Evolutionary conservation across 2,113 vertebrate species (phyloP), one percentile per base, ranked within the genome.

Genomic region (Puma concolor): DNA sequence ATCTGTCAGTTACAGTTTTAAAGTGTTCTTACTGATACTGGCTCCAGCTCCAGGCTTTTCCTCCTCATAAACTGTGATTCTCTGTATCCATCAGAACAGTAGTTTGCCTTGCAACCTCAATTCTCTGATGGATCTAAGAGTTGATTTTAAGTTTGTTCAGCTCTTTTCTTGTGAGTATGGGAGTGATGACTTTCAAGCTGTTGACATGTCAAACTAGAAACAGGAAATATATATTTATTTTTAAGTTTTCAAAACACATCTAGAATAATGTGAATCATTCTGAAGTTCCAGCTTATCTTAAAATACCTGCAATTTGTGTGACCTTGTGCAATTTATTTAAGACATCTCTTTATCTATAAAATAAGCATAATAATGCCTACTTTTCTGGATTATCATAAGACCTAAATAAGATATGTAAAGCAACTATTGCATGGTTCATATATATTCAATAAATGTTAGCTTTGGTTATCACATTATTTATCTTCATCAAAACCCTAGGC

Each of bases 171-270:
- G 13, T 63, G 64, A 92, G 21, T 72, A 29, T 38, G 38, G 33
- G 60, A 86, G 33, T 69, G 63, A 91, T 64, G 27, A 57, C 63
- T 91, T 86, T 63, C 25, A 80, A 91, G 38, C 16, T 63, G 38
- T 77, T 44, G 17, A 85, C 52, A 50, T 50, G 41, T 95, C 38
- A 92, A 95, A n/a, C 52, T 33, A 92, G 33, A 95, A 92, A 92
- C 5, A 33, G 23, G 41, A 72, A 92, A 54, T 87, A 82, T 82
- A 50, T 50, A 63, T 69, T 91, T 85, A 54, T 69, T 91, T 85
- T 67, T 60, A 81, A 81, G 15, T 72, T 81, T 92, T 92, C 41
- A 92, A 95, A 87, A 86, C 64, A 92, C 41, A 63, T 72, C 27
- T 92, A 72, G 64, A 87, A 81, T 64, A 72, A 87, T 25, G 41